phyloP scores from a whole-genome alignment of 2,113 vertebrate genomes.

The Anoura caudifer region DNA sequence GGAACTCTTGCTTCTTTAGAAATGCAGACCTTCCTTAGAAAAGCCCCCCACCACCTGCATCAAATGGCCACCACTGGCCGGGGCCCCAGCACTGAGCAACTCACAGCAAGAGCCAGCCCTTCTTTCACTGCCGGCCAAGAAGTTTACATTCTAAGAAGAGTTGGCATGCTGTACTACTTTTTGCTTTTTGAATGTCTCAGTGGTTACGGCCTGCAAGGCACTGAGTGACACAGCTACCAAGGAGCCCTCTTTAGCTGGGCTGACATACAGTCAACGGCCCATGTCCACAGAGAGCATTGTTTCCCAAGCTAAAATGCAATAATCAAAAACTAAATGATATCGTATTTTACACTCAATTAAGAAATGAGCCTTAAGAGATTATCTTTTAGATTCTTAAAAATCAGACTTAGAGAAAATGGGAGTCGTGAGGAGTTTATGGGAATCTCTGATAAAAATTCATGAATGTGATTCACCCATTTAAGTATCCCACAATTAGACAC shows the following conservation, averaged over 20 bases:
- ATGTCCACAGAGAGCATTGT: background rate
- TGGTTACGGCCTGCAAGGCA: background rate
- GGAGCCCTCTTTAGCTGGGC: background rate
- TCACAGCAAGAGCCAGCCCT: background rate
- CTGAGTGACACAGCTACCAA: background rate
- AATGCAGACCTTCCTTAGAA: background rate
- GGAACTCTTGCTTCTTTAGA: background rate
- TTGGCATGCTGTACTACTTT: background rate
- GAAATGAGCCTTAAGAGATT: background rate
- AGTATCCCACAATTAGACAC: background rate
- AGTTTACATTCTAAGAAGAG: background rate
- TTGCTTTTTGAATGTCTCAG: background rate
- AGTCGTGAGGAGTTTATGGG: background rate
- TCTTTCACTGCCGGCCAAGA: background rate
- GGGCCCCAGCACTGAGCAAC: background rate
- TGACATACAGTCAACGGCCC: fast-evolving
- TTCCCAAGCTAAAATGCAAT: background rate
- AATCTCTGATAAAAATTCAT: background rate
- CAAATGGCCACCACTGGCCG: background rate
- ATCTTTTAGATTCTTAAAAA: background rate
- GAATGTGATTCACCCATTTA: background rate
- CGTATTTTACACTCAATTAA: background rate
- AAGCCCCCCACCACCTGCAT: background rate
- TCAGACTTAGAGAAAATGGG: background rate
- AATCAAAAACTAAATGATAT: background rate